Evolutionary conservation across 2,797 vertebrate genomes (phyloP).

Genomic region (Sorex maritimensis): DNA sequence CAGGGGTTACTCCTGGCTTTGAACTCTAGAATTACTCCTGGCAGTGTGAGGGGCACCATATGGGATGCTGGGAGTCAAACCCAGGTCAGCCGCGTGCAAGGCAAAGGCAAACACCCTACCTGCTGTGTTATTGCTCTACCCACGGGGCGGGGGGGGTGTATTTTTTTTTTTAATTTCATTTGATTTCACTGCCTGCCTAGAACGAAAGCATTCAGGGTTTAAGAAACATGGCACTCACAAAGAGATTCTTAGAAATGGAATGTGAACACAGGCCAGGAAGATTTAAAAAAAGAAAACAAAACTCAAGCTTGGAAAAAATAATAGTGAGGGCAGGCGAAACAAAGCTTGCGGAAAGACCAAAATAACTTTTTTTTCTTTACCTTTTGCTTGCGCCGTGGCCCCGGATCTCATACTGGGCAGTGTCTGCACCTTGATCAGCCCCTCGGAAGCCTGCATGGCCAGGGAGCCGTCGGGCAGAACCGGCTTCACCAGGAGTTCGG

Average conservation of each 20-base stretch:
- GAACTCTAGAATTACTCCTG: too few relatives aligned
- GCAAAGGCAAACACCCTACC: too few relatives aligned
- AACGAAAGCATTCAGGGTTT: background rate
- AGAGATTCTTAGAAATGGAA: background rate
- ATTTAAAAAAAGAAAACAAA: background rate
- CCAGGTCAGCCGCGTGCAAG: too few relatives aligned
- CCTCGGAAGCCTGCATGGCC: constrained; percentile 90
- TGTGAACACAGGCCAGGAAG: background rate
- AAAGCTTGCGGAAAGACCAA: background rate
- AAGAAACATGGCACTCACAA: background rate
- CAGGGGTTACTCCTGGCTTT: too few relatives aligned
- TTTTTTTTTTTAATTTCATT: background rate
- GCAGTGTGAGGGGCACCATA: too few relatives aligned
- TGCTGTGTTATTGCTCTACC: too few relatives aligned
- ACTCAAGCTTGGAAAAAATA: background rate
- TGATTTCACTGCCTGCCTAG: constrained; percentile 13
- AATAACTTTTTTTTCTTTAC: constrained; percentile 37
- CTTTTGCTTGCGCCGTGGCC: constrained; percentile 88
- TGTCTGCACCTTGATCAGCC: constrained; percentile 91
- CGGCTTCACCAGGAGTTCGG: constrained; percentile 96
- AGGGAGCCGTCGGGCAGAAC: constrained; percentile 93
- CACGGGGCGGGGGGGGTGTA: too few relatives aligned
- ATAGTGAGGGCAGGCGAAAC: fast-evolving
- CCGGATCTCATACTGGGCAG: constrained; percentile 91
- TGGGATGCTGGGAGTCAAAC: too few relatives aligned